Evolutionary conservation across 1,140 invertebrate species (phyloP), one percentile per base, ranked within the genome.

Genomic region (Hydropsyche tenuis): DNA sequence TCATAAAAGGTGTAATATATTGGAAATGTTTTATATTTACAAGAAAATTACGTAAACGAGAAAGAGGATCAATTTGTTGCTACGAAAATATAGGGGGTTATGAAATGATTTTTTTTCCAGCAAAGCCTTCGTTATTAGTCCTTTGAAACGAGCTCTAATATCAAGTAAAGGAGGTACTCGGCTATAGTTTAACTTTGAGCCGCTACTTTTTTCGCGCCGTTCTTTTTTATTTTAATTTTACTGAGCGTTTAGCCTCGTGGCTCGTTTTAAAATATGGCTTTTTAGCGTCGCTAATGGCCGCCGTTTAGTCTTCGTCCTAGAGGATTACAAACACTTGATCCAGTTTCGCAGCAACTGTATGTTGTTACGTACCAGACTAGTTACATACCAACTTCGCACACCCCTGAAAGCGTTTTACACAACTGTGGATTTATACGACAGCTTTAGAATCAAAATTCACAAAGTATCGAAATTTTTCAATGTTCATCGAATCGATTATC

Each of bases 301-400:
- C 56, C 22, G 56, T n/a, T 60, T 60, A 60, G 56, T 60, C 56
- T 60, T 60, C 20, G 56, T 60, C 56, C 56, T 60, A 23, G 18
- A 22, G 56, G 56, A 60, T 60, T 60, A 60, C 20, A 60, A 60
- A 60, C 56, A 60, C 56, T 60, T 60, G 56, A 60, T 60, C 56
- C 56, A 60, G 56, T 60, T 60, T 60, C 23, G 56, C 56, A 18
- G 11, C 22, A 20, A 37, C 30, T 37, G n/a, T n/a, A n/a, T n/a
- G n/a, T n/a, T n/a, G n/a, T n/a, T n/a, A 37, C 9, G 30, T 37
- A 37, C 30, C 30, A n/a, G 30, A 37, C 30, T 37, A 37, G 30
- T n/a, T n/a, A n/a, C n/a, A 37, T 9, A 37, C 30, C 3, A 37
- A 3, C 30, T 9, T 37, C 30, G 30, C 9, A 37, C 30, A 37